These are phyloP conservation scores for Phrynosoma platyrhinos DNA, from an alignment of 2,113 vertebrate species.

Conservation along the genomic window DNA sequence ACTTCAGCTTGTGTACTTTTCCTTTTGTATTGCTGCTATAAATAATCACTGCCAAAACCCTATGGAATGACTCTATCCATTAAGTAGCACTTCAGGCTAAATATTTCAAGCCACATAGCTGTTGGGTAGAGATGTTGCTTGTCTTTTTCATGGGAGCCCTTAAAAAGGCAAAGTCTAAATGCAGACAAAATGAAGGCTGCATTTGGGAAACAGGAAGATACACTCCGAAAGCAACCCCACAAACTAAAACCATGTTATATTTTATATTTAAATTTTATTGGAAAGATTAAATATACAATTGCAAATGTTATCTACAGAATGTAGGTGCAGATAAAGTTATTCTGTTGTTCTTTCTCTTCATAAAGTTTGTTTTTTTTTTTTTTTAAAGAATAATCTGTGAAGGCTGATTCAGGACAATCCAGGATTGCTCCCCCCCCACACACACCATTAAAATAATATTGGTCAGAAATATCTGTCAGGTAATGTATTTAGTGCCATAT, in stretches of 20 bases:
- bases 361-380: background rate
- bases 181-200: background rate
- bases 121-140: background rate
- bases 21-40: background rate
- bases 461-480: background rate
- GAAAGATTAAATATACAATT: conserved; percentile 25
- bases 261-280: conserved; percentile 35
- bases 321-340: background rate
- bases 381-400: background rate
- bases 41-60: conserved; percentile 4
- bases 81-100: background rate
- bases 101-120: background rate
- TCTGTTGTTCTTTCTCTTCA: background rate
- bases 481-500: background rate
- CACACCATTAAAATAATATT: too few species aligned
- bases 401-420: background rate
- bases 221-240: background rate
- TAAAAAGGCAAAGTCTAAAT: background rate
- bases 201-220: background rate
- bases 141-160: background rate
- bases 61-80: background rate
- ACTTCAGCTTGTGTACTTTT: background rate
- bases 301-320: conserved; percentile 18
- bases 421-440: background rate
- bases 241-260: background rate